Conservation (phyloP, 2,113 vertebrate genomes). For the Cynoglossus semilaevis region DNA sequence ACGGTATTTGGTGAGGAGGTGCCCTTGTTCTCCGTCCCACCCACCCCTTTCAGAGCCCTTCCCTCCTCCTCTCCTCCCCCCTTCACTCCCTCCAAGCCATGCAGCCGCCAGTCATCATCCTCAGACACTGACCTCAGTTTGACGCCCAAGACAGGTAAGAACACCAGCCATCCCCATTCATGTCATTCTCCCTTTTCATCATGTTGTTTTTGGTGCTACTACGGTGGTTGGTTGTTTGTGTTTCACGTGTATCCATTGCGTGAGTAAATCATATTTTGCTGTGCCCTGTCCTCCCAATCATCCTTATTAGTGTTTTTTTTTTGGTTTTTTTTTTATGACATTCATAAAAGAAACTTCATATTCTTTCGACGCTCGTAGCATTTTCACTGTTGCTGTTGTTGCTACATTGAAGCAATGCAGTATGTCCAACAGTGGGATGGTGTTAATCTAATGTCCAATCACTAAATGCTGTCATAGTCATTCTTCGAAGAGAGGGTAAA, state of each 20-base stretch:
- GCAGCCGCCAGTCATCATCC: slow-evolving; percentile 99
- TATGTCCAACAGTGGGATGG: slow-evolving; percentile 61
- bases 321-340: too few species aligned
- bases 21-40: slow-evolving; percentile 95
- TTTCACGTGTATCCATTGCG: neutral
- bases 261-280: slow-evolving; percentile 45
- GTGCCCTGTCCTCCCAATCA: neutral
- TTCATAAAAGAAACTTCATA: too few species aligned
- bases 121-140: slow-evolving; percentile 99
- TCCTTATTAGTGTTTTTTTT: too few species aligned
- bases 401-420: slow-evolving; percentile 54
- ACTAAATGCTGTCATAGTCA: slow-evolving; percentile 42
- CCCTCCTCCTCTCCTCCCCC: slow-evolving; percentile 99
- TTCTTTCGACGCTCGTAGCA: too few species aligned
- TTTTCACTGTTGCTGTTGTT: too few species aligned
- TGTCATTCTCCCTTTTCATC: slow-evolving; percentile 23
- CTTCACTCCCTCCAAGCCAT: slow-evolving; percentile 99
- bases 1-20: slow-evolving; percentile 97
- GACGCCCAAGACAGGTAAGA: slow-evolving; percentile 99
- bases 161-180: slow-evolving; percentile 33
- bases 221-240: slow-evolving; percentile 30
- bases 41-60: slow-evolving; percentile 99
- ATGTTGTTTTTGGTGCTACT: slow-evolving; percentile 59
- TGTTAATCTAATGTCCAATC: slow-evolving; percentile 41
- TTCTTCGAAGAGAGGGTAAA: slow-evolving; percentile 42